Evolutionary conservation across 2,888 invertebrate genomes (phyloP).

Genomic region (Nephrotoma appendiculata): DNA sequence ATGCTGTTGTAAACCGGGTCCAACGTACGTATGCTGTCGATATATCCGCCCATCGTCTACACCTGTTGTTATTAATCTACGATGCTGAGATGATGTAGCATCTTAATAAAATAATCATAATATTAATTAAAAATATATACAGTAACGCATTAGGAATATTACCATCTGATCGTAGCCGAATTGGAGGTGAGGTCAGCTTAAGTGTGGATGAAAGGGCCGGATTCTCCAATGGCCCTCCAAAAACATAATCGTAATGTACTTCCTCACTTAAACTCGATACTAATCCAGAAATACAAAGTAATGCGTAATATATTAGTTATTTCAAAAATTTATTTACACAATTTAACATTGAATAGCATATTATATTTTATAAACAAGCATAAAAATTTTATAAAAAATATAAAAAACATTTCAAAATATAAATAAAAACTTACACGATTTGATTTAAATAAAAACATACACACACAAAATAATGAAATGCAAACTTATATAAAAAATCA

Average conservation of each 20-base stretch:
- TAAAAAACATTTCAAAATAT: slow-evolving; percentile 4
- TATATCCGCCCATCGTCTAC: slow-evolving; percentile 29
- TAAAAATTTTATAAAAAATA: slow-evolving; percentile 9
- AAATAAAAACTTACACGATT: neutral
- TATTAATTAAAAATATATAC: neutral
- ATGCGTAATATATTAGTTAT: slow-evolving; percentile 6
- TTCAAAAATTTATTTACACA: neutral
- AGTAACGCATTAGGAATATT: slow-evolving; percentile 11
- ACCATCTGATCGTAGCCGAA: slow-evolving; percentile 34
- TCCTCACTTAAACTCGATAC: slow-evolving; percentile 35
- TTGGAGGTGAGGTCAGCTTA: slow-evolving; percentile 36
- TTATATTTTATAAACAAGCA: neutral
- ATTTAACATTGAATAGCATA: slow-evolving; percentile 5
- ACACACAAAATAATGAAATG: neutral
- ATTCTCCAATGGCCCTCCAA: slow-evolving; percentile 35
- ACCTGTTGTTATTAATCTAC: slow-evolving; percentile 8
- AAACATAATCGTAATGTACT: slow-evolving; percentile 36
- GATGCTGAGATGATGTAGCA: slow-evolving; percentile 7
- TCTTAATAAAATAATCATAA: neutral
- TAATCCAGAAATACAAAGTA: slow-evolving; percentile 16
- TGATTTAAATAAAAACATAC: neutral
- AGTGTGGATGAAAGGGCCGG: slow-evolving; percentile 32
- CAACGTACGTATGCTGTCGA: slow-evolving; percentile 33
- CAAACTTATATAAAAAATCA: neutral
- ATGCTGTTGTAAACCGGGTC: neutral